phyloP scores from a whole-genome alignment of 2,888 invertebrate genomes.

The Pachydiplax longipennis region DNA sequence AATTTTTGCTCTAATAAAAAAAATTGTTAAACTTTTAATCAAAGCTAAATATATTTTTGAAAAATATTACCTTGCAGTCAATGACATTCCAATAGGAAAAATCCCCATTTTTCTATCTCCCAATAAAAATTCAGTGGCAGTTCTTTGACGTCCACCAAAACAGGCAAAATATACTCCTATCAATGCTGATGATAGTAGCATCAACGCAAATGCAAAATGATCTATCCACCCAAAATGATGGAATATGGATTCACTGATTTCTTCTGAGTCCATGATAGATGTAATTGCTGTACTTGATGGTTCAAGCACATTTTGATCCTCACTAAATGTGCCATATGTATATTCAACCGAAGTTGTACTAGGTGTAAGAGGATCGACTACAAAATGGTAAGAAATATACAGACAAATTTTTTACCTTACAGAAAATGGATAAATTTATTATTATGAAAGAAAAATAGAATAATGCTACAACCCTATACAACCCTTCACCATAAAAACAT shows the following conservation, averaged over 20 bases:
- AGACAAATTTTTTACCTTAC: too few relatives aligned
- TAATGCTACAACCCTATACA: too few relatives aligned
- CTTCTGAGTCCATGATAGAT: background rate
- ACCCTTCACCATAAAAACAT: too few relatives aligned
- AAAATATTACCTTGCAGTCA: conserved; percentile 76
- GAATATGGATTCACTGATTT: background rate
- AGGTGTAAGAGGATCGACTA: background rate
- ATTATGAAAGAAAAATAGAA: too few relatives aligned
- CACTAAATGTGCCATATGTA: background rate
- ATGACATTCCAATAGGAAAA: conserved; percentile 82
- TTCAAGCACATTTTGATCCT: background rate
- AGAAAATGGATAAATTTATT: too few relatives aligned
- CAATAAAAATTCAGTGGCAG: conserved; percentile 74
- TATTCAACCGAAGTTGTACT: background rate
- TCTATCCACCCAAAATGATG: conserved; percentile 59
- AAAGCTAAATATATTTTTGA: too few relatives aligned
- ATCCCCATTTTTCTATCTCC: conserved; percentile 83
- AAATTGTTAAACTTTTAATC: too few relatives aligned
- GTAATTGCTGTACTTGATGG: background rate
- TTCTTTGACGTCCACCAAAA: conserved; percentile 63
- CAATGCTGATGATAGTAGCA: conserved; percentile 77
- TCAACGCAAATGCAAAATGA: conserved; percentile 78
- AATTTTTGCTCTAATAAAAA: too few relatives aligned
- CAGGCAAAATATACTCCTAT: conserved; percentile 87
- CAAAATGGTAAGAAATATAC: background rate